A percentile compares a stretch with the other conserved stretches of the same genome.
Evolutionary conservation across 2,888 invertebrate species (phyloP).

Genomic region (Frankliniella intonsa): DNA sequence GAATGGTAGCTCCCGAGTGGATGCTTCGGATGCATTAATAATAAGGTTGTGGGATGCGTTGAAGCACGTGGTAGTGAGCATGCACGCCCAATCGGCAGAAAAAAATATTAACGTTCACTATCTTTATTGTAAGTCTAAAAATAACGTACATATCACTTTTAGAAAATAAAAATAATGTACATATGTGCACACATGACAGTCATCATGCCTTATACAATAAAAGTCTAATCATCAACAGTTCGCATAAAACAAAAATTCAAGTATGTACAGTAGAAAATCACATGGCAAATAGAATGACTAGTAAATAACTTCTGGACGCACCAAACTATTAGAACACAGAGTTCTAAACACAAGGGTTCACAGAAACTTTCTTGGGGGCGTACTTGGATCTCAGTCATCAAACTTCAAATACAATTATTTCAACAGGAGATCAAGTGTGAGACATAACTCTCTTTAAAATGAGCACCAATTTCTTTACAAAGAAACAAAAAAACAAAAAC

Average conservation of each 20-base stretch:
- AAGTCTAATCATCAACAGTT: conserved; percentile 11
- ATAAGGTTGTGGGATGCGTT: background rate
- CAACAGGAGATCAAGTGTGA: background rate
- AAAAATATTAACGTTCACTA: background rate
- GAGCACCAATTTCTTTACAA: background rate
- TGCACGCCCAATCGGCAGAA: background rate
- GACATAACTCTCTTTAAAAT: background rate
- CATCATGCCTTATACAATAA: conserved; percentile 18
- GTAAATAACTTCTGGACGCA: background rate
- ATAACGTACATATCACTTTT: conserved; percentile 11
- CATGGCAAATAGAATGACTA: conserved; percentile 12
- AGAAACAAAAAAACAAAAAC: too few relatives aligned
- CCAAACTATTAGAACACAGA: background rate
- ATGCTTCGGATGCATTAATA: too few relatives aligned
- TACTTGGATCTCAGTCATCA: background rate
- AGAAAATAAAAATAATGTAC: background rate
- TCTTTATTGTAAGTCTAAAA: conserved; percentile 19
- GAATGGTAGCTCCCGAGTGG: too few relatives aligned
- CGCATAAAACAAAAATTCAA: background rate
- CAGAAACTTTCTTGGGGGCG: background rate
- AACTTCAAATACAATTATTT: background rate
- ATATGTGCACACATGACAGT: conserved; percentile 12
- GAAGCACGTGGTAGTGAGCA: background rate
- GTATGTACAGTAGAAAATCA: conserved; percentile 9
- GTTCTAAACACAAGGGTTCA: background rate